Evolutionary conservation across 2,888 invertebrate species (phyloP), one percentile per base, ranked within the genome.

Genomic region (Conus canariensis): DNA sequence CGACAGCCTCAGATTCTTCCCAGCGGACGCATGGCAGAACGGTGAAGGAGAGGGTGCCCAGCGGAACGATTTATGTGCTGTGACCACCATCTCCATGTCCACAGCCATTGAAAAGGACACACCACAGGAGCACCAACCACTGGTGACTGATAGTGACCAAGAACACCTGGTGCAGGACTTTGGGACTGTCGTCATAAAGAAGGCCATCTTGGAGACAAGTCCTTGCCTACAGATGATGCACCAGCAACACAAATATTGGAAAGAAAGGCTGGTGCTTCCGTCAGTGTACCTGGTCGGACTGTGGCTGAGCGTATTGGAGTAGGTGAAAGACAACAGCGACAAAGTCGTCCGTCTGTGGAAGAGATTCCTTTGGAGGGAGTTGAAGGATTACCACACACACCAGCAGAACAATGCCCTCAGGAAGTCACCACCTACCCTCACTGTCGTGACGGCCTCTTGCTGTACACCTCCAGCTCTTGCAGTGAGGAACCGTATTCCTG

Each of bases 401-500:
- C 85, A 19, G 85, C 74, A 58, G 60, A 85, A 45, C 16, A 58
- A 16, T 74, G 85, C 16, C 45, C 85, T 25, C 59, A 85, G 74
- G 45, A 74, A n/a, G 25, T 70, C 8, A 25, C 70, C 6, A 30
- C 83, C 4, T 85, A 89, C 74, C 89, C 89, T 6, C 12, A 58
- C 19, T 89, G 89, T 74, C 89, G 56, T 25, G 89, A 89, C 25
- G 85, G 89, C 59, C 70, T 89, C 64, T 70, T 85, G 70, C 58
- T 89, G 16, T 74, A 59, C 85, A n/a, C 85, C n/a, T 85, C 89
- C 30, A 59, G 9, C 7, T 30, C 59, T 8, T 89, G 85, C 77
- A 85, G 85, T 7, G 89, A 89, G 22, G 85, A 85, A 9, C 85
- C 89, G 22, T 89, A 89, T 56, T 25, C 85, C 74, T 89, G 89